phyloP scores from a whole-genome alignment of 2,888 invertebrate genomes.

The Monopis laevigella region DNA sequence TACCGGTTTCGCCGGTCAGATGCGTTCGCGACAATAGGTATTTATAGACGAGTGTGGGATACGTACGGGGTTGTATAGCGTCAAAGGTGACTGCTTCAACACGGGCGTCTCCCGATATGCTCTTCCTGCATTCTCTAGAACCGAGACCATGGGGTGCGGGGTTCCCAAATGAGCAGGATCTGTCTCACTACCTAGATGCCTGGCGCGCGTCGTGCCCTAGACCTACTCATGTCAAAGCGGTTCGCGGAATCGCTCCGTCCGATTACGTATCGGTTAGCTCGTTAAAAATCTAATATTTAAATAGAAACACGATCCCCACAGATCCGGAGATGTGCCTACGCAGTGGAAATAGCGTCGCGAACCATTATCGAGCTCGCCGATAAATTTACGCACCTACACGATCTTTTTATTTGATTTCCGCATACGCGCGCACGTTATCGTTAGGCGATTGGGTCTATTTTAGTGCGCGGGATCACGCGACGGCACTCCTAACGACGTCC shows the following conservation, averaged over 20 bases:
- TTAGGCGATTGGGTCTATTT: slow-evolving; percentile 50
- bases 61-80: slow-evolving; percentile 65
- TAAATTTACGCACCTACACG: slow-evolving; percentile 57
- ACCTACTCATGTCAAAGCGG: too few species aligned
- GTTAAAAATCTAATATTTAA: too few species aligned
- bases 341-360: slow-evolving; percentile 36
- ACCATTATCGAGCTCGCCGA: slow-evolving; percentile 46
- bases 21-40: slow-evolving; percentile 23
- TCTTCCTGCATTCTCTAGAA: slow-evolving; percentile 64
- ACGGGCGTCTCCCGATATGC: slow-evolving; percentile 58
- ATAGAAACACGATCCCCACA: too few species aligned
- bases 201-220: not conserved
- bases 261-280: too few species aligned
- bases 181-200: too few species aligned
- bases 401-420: slow-evolving; percentile 58
- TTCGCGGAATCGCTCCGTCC: too few species aligned
- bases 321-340: too few species aligned
- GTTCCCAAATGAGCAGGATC: slow-evolving; percentile 63
- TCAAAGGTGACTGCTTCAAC: slow-evolving; percentile 59
- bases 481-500: too few species aligned
- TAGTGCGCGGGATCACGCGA: slow-evolving; percentile 26
- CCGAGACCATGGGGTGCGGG: slow-evolving; percentile 50
- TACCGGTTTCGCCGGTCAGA: too few species aligned
- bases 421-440: slow-evolving; percentile 53
- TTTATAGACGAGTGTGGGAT: slow-evolving; percentile 38